These are phyloP conservation scores for Formica selysi DNA, from an alignment of 1,140 invertebrate genomes.

Conservation along the genomic window DNA sequence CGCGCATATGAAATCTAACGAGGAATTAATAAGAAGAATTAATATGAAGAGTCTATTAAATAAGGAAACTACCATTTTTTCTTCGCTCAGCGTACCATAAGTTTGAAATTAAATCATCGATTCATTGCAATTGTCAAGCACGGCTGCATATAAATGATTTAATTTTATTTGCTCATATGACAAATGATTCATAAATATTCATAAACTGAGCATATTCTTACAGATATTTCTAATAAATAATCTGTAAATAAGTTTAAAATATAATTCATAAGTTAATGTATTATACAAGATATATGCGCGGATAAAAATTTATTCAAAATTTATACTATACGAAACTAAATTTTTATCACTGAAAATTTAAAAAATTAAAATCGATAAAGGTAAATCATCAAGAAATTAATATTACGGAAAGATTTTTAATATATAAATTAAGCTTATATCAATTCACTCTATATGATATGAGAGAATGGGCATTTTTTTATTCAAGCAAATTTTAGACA, in stretches of 20 bases:
- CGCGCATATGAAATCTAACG: not conserved
- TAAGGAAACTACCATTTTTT: constrained; percentile 6
- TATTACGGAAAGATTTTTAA: not conserved
- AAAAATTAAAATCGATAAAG: not conserved
- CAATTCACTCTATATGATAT: not conserved
- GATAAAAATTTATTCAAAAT: not conserved
- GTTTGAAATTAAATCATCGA: constrained; percentile 32
- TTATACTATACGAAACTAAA: not conserved
- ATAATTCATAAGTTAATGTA: not conserved
- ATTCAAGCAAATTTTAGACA: not conserved
- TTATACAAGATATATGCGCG: not conserved
- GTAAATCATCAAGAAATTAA: not conserved
- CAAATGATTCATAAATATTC: constrained; percentile 36
- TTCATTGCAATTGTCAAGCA: not conserved
- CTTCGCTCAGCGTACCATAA: not conserved
- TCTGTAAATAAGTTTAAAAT: not conserved
- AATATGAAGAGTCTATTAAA: not conserved
- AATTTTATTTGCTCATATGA: not conserved
- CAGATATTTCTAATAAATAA: constrained; percentile 18
- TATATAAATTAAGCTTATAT: not conserved
- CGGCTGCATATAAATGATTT: constrained; percentile 13
- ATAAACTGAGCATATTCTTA: not conserved
- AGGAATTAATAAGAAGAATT: not conserved
- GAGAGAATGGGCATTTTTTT: not conserved
- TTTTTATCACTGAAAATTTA: not conserved